Conservation (phyloP, 2,888 invertebrate species). For the Pollenia griseotomentosa region DNA sequence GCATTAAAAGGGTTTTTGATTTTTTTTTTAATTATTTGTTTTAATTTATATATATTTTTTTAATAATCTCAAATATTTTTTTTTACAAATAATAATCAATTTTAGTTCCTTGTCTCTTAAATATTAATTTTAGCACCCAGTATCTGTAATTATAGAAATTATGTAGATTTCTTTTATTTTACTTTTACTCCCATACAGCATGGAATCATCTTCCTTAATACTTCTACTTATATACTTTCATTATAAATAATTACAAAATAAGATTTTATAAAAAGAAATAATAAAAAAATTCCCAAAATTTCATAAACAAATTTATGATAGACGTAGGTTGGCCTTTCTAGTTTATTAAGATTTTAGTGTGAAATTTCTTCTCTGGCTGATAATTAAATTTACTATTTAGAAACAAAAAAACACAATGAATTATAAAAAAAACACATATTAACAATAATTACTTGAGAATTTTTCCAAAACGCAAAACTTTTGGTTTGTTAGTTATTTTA, state of each 20-base stretch:
- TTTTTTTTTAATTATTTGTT: no score
- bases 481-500: constrained; percentile 6
- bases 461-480: constrained; percentile 35
- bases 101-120: no score
- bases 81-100: no score
- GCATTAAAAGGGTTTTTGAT: no score
- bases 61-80: no score
- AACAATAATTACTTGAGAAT: constrained; percentile 49
- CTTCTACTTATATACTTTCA: not conserved
- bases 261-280: constrained; percentile 40
- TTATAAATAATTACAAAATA: constrained; percentile 48
- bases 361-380: constrained; percentile 58
- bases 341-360: constrained; percentile 62
- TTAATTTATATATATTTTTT: no score
- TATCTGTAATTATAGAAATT: not conserved
- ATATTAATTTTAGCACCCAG: not conserved
- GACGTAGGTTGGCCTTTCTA: constrained; percentile 67
- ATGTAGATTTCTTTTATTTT: not conserved
- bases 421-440: constrained; percentile 23
- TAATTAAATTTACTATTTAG: constrained; percentile 62
- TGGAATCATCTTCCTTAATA: constrained; percentile 19
- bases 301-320: constrained; percentile 45
- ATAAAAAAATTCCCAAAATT: constrained; percentile 34
- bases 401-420: constrained; percentile 22
- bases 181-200: constrained; percentile 15